Evolutionary conservation across 2,113 vertebrate genomes (phyloP), one percentile per base, ranked within the genome.

Genomic region (Colistium nudipinnis): DNA sequence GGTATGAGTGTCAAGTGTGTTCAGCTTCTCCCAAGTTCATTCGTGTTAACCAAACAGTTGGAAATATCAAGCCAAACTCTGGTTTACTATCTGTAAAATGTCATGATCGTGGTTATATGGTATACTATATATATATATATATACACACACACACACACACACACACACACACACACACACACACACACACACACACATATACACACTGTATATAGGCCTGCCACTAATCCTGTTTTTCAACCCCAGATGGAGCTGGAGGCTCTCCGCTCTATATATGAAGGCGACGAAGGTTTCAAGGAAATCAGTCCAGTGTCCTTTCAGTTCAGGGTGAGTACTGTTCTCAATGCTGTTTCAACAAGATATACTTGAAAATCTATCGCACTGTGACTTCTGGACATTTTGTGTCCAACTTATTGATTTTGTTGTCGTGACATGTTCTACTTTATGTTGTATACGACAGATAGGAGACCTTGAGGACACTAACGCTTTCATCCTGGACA

Each of bases 171-270:
- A n/a, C n/a, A n/a, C n/a, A n/a, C n/a, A n/a, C n/a, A n/a, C n/a
- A n/a, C n/a, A n/a, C n/a, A n/a, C n/a, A n/a, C n/a, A n/a, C 3
- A 22, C 3, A 1, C 19, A 27, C 6, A 22, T 11, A 4, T 49
- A 4, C 2, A 49, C 12, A 39, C 1, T 2, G 25, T 39, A 6
- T 6, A 20, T 35, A 1, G 33, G 7, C 31, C 28, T 51, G 3
- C 35, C 4, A 8, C 20, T 36, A 4, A 1, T 0, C 19, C 4
- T 36, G 12, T 45, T 20, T 10, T 59, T 17, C 41, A 8, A 38
- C 41, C 60, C 22, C 80, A 98, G 98, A 98, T 98, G 98, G 98
- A 99, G 85, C 85, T 98, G 85, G 98, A 99, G 68, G 98, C 96
- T 51, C 92, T 99, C 54, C 96, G 94, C 30, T 99, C 97, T 3